A percentile compares a stretch with the other conserved stretches of the same genome.
These are phyloP conservation scores for Pelochelys cantorii DNA, from an alignment of 2,797 vertebrate species.

Conservation along the genomic window DNA sequence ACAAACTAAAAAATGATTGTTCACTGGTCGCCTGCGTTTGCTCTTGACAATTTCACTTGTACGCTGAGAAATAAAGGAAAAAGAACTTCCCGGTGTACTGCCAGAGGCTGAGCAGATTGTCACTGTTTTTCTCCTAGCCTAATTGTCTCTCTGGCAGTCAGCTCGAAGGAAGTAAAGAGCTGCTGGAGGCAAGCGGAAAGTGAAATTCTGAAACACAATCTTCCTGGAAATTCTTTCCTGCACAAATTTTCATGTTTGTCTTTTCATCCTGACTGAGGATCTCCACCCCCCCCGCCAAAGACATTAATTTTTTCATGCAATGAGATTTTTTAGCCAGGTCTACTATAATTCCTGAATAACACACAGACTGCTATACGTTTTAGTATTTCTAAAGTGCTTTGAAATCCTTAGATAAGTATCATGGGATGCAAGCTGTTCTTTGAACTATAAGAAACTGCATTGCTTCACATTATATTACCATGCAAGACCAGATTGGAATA, in stretches of 20 bases:
- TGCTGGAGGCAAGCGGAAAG: neutral
- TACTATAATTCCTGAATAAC: neutral
- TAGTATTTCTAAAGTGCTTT: neutral
- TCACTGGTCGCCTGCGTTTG: neutral
- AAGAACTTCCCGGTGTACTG: neutral
- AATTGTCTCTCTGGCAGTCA: neutral
- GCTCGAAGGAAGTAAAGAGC: neutral
- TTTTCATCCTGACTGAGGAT: neutral
- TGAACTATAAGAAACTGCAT: neutral
- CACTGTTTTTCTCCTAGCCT: neutral
- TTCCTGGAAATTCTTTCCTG: neutral
- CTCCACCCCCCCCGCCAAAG: accelerated
- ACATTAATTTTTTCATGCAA: neutral
- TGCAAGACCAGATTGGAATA: neutral
- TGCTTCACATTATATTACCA: neutral
- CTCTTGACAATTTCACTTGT: neutral
- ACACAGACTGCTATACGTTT: neutral
- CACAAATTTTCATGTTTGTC: neutral
- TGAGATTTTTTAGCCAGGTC: neutral
- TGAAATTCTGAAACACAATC: neutral
- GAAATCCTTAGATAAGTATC: neutral
- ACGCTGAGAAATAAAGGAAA: neutral
- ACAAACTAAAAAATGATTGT: neutral
- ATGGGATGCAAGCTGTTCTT: neutral
- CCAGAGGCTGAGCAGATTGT: neutral